Percentiles rank a stretch among this genome's conserved stretches.
Conservation (phyloP, 2,797 vertebrate species). For the Ctenopoma multispine region DNA sequence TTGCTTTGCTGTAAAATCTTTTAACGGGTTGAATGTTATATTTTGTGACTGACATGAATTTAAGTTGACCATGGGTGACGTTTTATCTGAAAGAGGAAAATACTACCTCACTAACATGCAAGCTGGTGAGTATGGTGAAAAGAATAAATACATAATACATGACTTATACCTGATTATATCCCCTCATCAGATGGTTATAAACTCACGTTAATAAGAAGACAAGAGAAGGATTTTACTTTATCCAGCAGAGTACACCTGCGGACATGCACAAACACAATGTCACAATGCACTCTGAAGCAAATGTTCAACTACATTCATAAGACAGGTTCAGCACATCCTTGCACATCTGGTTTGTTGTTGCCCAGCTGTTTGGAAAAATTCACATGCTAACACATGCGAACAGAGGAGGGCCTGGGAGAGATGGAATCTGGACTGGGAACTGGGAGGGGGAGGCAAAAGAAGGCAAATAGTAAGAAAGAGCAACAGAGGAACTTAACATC, state of each 20-base stretch:
- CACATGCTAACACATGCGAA: conserved; percentile 49
- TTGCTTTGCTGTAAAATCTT: background rate
- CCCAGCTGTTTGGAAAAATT: conserved; percentile 45
- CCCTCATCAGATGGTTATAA: background rate
- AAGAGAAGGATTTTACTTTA: background rate
- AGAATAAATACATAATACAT: too few relatives aligned
- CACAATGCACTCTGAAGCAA: conserved; percentile 3
- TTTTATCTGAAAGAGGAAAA: background rate
- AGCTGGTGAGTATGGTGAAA: too few relatives aligned
- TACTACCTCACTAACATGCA: too few relatives aligned
- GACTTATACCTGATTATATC: background rate
- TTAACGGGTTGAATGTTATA: background rate
- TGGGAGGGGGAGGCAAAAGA: conserved; percentile 17
- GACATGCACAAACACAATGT: background rate
- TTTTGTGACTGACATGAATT: background rate
- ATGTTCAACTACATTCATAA: background rate
- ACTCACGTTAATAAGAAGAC: too few relatives aligned
- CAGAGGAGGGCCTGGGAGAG: conserved; percentile 48
- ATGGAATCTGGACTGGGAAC: conserved; percentile 66
- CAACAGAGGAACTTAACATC: conserved; percentile 54
- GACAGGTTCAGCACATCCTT: background rate
- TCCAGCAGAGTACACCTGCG: background rate
- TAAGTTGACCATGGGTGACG: background rate
- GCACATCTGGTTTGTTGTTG: conserved; percentile 30
- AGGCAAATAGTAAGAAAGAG: conserved; percentile 32